Percentiles rank a stretch among this genome's conserved stretches.
Evolutionary conservation across 2,888 invertebrate species (phyloP).

Genomic region (Acanthosoma haemorrhoidale): DNA sequence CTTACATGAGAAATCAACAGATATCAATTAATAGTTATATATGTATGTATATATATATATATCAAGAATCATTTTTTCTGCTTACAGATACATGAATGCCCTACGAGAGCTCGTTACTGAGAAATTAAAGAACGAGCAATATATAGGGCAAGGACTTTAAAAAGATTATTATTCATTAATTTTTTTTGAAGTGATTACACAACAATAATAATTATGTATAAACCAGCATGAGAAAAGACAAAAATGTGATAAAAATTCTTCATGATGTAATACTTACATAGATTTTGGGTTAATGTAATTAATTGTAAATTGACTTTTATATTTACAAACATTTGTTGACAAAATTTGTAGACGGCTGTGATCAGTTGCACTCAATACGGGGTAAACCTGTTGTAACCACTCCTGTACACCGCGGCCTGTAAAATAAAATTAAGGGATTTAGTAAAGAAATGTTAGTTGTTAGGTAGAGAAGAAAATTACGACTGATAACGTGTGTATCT

Average conservation of each 20-base stretch:
- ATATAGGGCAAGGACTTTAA: conserved; percentile 2
- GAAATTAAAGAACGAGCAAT: neutral
- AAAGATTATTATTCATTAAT: neutral
- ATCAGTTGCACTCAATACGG: conserved; percentile 57
- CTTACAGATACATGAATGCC: conserved; percentile 9
- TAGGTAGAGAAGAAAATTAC: too few relatives aligned
- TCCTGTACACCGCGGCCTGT: conserved; percentile 87
- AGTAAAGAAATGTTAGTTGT: too few relatives aligned
- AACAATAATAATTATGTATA: conserved; percentile 16
- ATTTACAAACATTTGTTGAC: conserved; percentile 35
- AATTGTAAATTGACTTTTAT: conserved; percentile 39
- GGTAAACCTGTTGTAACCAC: conserved; percentile 90
- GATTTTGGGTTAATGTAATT: conserved; percentile 27
- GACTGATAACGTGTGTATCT: too few relatives aligned
- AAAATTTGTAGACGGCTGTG: conserved; percentile 17
- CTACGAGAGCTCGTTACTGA: neutral
- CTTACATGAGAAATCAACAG: neutral
- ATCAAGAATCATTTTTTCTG: neutral
- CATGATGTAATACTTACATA: conserved; percentile 26
- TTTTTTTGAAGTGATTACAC: neutral
- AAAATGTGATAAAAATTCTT: conserved; percentile 21
- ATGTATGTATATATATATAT: neutral
- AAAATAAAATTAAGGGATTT: neutral
- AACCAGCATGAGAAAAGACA: conserved; percentile 23
- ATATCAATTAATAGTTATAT: neutral